phyloP scores from a whole-genome alignment of 2,113 vertebrate species.

The Cardinalis cardinalis region DNA sequence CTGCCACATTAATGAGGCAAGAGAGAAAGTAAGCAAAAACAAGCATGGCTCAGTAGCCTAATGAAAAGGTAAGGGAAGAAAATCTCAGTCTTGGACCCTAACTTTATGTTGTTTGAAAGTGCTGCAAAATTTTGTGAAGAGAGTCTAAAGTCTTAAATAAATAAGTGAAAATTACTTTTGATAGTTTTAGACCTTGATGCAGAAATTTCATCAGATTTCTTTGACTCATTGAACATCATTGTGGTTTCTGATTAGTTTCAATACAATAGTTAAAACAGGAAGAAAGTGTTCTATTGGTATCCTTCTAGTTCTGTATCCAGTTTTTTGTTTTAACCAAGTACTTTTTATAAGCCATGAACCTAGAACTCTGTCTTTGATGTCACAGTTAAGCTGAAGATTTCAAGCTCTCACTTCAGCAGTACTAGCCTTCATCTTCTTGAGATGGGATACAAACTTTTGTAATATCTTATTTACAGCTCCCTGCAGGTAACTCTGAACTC shows the following conservation, averaged over 20 bases:
- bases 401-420: neutral
- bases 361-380: neutral
- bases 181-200: neutral
- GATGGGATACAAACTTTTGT: neutral
- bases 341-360: neutral
- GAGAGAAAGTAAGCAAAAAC: neutral
- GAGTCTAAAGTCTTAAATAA: neutral
- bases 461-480: neutral
- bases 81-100: neutral
- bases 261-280: neutral
- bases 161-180: neutral
- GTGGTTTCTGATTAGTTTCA: neutral
- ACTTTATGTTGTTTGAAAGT: neutral
- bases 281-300: neutral
- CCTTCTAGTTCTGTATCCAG: neutral
- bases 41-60: neutral
- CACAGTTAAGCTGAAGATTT: neutral
- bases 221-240: neutral
- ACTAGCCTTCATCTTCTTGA: neutral
- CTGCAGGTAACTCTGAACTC: neutral
- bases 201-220: neutral
- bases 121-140: neutral
- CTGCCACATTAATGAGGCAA: neutral
- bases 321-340: neutral
- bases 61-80: neutral